Evolutionary conservation across 1,140 invertebrate genomes (phyloP).

Genomic region (Procambarus virginalis): DNA sequence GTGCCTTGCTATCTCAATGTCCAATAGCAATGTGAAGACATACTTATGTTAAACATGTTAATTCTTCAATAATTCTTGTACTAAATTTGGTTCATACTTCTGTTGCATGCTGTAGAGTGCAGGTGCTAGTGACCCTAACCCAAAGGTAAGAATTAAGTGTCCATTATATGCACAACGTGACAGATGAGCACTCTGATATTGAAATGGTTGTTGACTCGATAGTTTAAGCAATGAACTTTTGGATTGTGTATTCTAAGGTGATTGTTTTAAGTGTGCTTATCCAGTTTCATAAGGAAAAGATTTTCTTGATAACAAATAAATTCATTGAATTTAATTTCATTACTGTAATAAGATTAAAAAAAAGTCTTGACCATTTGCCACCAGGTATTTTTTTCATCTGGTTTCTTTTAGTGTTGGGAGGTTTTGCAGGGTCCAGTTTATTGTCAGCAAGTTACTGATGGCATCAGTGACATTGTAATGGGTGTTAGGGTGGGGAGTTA

Average conservation of each 20-base stretch:
- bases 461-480: too few relatives aligned
- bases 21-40: too few relatives aligned
- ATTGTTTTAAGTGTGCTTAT: background rate
- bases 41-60: background rate
- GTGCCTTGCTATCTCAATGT: too few relatives aligned
- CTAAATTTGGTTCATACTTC: slow-evolving; percentile 9
- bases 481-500: too few relatives aligned
- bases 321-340: too few relatives aligned
- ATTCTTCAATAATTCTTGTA: background rate
- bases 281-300: background rate
- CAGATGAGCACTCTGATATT: background rate
- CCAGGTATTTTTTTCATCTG: too few relatives aligned
- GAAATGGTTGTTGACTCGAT: background rate
- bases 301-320: too few relatives aligned
- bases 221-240: background rate
- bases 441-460: too few relatives aligned
- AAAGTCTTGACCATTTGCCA: too few relatives aligned
- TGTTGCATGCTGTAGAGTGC: slow-evolving; percentile 46
- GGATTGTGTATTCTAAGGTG: background rate
- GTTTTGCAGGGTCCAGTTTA: too few relatives aligned
- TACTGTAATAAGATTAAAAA: too few relatives aligned
- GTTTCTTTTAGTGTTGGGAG: too few relatives aligned
- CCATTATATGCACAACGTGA: background rate
- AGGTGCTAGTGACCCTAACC: slow-evolving; percentile 39
- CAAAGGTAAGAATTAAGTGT: slow-evolving; percentile 33